Base-by-base conservation (phyloP, 2,888 invertebrate species). In the Diarsia rubi region DNA sequence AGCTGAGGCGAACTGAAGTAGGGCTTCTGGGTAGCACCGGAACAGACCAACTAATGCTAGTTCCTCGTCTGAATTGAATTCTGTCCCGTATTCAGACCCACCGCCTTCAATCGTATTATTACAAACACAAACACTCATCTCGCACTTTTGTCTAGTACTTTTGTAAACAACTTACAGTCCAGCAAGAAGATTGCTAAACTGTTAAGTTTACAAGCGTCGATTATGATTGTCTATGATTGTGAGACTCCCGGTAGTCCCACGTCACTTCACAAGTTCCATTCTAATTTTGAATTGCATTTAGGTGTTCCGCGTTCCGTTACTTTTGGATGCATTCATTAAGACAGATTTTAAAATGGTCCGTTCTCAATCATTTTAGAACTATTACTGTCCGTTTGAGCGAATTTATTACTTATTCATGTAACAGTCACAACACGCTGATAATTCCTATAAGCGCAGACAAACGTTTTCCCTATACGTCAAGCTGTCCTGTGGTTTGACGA, bases 1-100 rank as follows among this genome's bases (percentile, higher is more conserved):
- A 49, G 97, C 96, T 16, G 97, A 97, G 1, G 98, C 98, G 75
- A 98, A 97, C 80, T 97, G 96, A 78, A 98, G 93, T 82, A 98
- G 92, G 65, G 96, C 96, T 21, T 97, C 95, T 19, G 98, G 97
- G 89, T 98, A 98, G 75, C 97, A 97, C 69, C 94, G 92, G 91
- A 98, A 98, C 63, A 98, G 95, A 68, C 94, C 91, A 66, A 94
- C 91, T 2, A 85, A 84, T 14, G 92, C 94, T 76, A 96, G 77
- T 21, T 91, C 92, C 62, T 88, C 90, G 73, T 91, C 92, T 31
- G 92, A 88, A 4, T 75, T 79, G 60, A 90, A 92, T 2, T 69
- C 59, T 3, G 42, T 44, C 0, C n/a, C 12, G 24, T 19, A 57
- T 12, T 64, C 37, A 0, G 19, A 45, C 14, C 19, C 45, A 31